Evolutionary conservation across 2,113 vertebrate species (phyloP), one percentile per base, ranked within the genome.

Genomic region (Cardinalis cardinalis): DNA sequence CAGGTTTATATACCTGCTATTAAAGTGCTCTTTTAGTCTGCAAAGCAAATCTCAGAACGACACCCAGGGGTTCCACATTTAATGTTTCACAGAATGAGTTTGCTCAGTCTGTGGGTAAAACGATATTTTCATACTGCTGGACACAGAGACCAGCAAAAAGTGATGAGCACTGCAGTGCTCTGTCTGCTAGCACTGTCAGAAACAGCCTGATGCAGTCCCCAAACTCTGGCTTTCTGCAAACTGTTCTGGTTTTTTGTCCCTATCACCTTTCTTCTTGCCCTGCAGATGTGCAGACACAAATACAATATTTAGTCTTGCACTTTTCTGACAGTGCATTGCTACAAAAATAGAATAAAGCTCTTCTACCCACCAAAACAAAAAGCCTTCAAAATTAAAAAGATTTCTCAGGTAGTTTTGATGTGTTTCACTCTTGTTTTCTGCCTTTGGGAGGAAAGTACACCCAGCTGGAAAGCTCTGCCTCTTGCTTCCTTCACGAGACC

Each of bases 311-410:
- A 49, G 10, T 64, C 16, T 55, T 38, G 9, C 12, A 24, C 6
- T 72, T 73, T 60, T 71, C 65, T 1, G 2, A 55, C 25, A 51
- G 13, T 0, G 0, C 6, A 13, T 16, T 49, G 18, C 17, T 38
- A 84, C 20, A 70, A 36, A 84, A 94, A 53, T 5, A 73, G 25
- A 65, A 65, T 18, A 80, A 53, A 80, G 0, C 12, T 46, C 11
- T 5, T 13, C 4, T 11, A 6, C 4, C 1, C 34, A 56, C 12
- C 44, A 46, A 40, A 73, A 48, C 2, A 53, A 25, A 69, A 80
- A 21, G 3, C 14, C 36, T 25, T 31, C 19, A 59, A 38, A 34
- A 23, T 14, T 32, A 41, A n/a, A 58, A 41, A 28, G 1, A 36
- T 16, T 69, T 56, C 23, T 81, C 41, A 9, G 43, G n/a, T 46